phyloP scores from a whole-genome alignment of 2,888 invertebrate species.

The Diplazon laetatorius region DNA sequence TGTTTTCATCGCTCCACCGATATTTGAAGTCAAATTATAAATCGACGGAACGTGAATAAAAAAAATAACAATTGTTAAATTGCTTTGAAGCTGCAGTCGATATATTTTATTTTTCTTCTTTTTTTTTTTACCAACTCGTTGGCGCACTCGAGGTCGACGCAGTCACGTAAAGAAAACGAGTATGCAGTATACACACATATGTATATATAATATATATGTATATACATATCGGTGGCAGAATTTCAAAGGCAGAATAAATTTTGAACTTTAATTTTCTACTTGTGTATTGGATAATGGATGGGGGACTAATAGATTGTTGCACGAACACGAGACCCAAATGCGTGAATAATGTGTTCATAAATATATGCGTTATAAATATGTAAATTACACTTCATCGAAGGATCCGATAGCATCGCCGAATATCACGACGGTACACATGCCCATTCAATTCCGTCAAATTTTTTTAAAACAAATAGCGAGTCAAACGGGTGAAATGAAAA shows the following conservation, averaged over 20 bases:
- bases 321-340: constrained; percentile 17
- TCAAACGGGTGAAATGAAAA: constrained; percentile 2
- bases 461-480: constrained; percentile 17
- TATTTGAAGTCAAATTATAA: background rate
- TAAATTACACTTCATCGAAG: constrained; percentile 6
- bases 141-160: background rate
- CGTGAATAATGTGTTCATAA: constrained; percentile 24
- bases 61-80: too few relatives aligned
- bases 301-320: constrained; percentile 13
- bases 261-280: constrained; percentile 16
- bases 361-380: constrained; percentile 27
- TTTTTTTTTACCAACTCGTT: too few relatives aligned
- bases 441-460: constrained; percentile 11
- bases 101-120: too few relatives aligned
- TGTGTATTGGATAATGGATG: constrained; percentile 21
- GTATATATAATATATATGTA: background rate
- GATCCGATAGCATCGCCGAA: constrained; percentile 14
- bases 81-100: too few relatives aligned
- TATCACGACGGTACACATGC: constrained; percentile 8
- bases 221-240: constrained; percentile 15
- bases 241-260: background rate
- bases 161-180: background rate
- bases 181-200: background rate
- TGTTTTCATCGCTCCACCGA: background rate
- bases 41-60: too few relatives aligned